Base-by-base conservation (phyloP, 2,797 vertebrate genomes). In the Percopsis omiscomaycus region DNA sequence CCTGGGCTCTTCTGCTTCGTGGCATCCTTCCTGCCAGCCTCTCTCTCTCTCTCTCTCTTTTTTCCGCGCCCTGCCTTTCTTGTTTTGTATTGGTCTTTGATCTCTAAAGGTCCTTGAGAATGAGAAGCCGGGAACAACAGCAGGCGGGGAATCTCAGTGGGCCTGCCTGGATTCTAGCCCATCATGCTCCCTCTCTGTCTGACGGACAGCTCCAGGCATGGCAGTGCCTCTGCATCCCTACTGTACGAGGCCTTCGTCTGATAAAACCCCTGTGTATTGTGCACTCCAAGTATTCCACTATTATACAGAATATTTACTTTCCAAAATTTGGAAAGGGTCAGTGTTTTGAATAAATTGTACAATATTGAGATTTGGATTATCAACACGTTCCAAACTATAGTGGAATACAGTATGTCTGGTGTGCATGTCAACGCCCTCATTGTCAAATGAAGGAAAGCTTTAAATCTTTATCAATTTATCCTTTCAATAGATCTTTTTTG, bases 31-130 rank as follows among this genome's bases (percentile, higher is more conserved):
- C 86, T 89, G 79, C 71, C 76, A 65, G 73, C 72, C 65, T 59
- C 63, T 64, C 79, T 79, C 75, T 30, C 73, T 47, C 82, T 87
- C 83, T 85, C 79, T 79, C 85, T 78, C 71, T 73, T 16, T 44
- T 27, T 3, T 22, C 60, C 67, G 64, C 59, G 74, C 66, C 66
- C 78, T 73, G 78, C 70, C 83, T 91, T 83, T 86, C 86, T 90
- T 90, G 82, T 90, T 91, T 85, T 88, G 88, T 85, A 85, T 86
- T 83, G 71, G 77, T 86, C 85, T 94, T 92, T 93, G 91, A 92
- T 92, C 92, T 92, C 89, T 91, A 93, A 93, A 92, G 91, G 91
- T 92, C 92, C 91, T 93, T 94, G 92, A 93, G 89, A 93, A 88
- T 78, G 89, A 90, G 84, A 75, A 91, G 87, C 84, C 85, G 87